Evolutionary conservation across 2,113 vertebrate genomes (phyloP).

Genomic region (Seriola quinqueradiata): DNA sequence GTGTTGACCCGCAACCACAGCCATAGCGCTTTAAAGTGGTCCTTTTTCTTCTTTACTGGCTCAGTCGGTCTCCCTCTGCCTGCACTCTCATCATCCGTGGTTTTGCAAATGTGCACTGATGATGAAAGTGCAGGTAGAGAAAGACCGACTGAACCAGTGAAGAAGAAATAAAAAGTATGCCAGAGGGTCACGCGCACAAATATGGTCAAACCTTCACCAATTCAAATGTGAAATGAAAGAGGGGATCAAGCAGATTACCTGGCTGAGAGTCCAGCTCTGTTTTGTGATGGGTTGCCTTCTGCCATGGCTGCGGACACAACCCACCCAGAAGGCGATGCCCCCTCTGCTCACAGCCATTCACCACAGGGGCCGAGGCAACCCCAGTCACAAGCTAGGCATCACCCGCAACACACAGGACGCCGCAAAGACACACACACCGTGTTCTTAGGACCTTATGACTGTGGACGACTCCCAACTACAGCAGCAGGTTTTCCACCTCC

Average conservation of each 20-base stretch:
- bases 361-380: constrained; percentile 63
- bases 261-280: constrained; percentile 65
- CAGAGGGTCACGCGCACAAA: too few relatives aligned
- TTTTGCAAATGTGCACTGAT: too few relatives aligned
- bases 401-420: constrained; percentile 6
- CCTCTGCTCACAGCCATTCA: constrained; percentile 86
- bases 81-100: too few relatives aligned
- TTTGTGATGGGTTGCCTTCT: constrained; percentile 65
- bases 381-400: constrained; percentile 68
- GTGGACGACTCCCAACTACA: not conserved
- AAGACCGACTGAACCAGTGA: too few relatives aligned
- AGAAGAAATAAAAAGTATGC: too few relatives aligned
- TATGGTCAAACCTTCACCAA: not conserved
- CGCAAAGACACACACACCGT: not conserved
- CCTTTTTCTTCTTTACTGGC: too few relatives aligned
- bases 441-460: not conserved
- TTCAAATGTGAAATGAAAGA: not conserved
- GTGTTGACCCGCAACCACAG: too few relatives aligned
- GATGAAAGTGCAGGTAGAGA: too few relatives aligned
- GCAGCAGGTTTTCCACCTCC: not conserved
- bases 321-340: constrained; percentile 81
- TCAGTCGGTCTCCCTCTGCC: too few relatives aligned
- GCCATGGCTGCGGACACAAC: constrained; percentile 72
- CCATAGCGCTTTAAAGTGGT: too few relatives aligned
- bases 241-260: constrained; percentile 63